Percentiles rank a stretch among this genome's conserved stretches.
Conservation (phyloP, 2,797 vertebrate species). For the Emydoidea blandingii region DNA sequence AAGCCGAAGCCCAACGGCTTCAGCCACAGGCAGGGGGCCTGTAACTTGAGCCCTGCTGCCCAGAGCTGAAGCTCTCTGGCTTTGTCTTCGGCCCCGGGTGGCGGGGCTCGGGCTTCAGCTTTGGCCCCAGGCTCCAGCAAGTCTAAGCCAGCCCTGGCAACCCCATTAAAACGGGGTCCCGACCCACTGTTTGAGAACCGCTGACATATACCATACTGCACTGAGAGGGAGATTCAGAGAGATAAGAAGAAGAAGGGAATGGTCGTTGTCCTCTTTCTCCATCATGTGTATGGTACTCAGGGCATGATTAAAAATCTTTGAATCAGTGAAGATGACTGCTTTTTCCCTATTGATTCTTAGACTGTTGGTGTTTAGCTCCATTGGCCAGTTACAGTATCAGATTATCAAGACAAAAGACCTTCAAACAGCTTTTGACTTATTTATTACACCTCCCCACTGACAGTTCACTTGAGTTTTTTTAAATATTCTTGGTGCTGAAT, state of each 20-base stretch:
- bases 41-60: too few species aligned
- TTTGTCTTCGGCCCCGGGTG: too few species aligned
- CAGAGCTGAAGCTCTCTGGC: too few species aligned
- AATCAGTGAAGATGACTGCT: fast-evolving
- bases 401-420: background rate
- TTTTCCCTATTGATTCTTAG: background rate
- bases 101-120: too few species aligned
- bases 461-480: background rate
- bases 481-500: background rate
- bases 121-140: too few species aligned
- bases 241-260: background rate
- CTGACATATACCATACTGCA: background rate
- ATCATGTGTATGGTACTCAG: background rate
- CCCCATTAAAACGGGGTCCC: too few species aligned
- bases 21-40: too few species aligned
- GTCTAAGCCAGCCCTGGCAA: too few species aligned
- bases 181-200: too few species aligned
- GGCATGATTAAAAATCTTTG: background rate
- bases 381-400: background rate
- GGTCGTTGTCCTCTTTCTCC: background rate
- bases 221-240: background rate
- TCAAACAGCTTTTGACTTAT: background rate
- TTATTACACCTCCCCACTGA: background rate
- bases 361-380: fast-evolving
- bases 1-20: too few species aligned